Conservation (phyloP, 2,113 vertebrate species). For the Myanophis thanlyinensis region DNA sequence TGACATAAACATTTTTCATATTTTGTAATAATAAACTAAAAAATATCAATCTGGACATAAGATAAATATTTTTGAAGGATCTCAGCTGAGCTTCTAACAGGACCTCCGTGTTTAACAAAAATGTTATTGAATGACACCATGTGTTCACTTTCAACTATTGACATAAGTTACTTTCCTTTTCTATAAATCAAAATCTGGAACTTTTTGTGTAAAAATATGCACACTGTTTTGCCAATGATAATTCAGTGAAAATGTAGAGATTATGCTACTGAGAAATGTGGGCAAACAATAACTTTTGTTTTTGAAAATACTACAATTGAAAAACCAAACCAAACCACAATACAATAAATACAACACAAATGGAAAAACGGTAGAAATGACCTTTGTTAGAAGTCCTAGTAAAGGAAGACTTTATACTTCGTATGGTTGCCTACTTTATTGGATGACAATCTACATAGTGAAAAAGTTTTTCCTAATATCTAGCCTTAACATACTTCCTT, state of each 20-base stretch:
- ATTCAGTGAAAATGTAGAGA: background rate
- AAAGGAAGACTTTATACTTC: background rate
- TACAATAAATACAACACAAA: background rate
- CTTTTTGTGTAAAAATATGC: background rate
- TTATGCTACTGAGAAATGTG: background rate
- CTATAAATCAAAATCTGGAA: background rate
- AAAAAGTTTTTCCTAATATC: background rate
- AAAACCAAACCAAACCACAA: background rate
- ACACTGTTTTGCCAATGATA: background rate
- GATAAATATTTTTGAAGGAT: constrained; percentile 34
- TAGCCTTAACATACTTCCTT: background rate
- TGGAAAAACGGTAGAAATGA: background rate
- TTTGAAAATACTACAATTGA: background rate
- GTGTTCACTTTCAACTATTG: constrained; percentile 13
- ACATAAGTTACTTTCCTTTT: background rate
- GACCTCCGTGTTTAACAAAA: constrained; percentile 10
- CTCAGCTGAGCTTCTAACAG: constrained; percentile 25
- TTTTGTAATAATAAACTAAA: constrained; percentile 29
- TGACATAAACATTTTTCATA: constrained; percentile 22
- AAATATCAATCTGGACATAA: constrained; percentile 32
- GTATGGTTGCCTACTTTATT: background rate
- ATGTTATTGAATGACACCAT: constrained; percentile 5
- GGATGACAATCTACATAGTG: background rate
- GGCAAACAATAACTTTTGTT: background rate
- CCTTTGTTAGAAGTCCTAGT: background rate